phyloP scores from a whole-genome alignment of 2,113 vertebrate species.

The Calypte anna region DNA sequence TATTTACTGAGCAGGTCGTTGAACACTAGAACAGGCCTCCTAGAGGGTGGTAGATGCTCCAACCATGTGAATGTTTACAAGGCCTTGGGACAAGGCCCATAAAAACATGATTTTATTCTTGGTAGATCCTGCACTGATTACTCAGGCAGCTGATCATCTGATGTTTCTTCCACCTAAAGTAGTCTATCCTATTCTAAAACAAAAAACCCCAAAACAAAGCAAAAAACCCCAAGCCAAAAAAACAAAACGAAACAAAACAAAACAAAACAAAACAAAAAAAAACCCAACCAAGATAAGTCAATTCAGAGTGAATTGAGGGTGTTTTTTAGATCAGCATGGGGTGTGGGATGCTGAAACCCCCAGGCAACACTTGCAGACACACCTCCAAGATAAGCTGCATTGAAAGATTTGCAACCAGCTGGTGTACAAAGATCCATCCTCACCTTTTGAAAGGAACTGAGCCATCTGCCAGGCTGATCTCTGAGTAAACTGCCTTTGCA shows the following conservation, averaged over 20 bases:
- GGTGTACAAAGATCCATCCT: neutral
- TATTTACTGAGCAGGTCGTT: neutral
- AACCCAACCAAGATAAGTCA: neutral
- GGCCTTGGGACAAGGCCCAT: neutral
- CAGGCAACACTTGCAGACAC: accelerated
- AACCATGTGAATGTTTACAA: neutral
- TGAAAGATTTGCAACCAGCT: neutral
- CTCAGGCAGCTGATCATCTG: accelerated
- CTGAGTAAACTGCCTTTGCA: neutral
- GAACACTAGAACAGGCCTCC: neutral
- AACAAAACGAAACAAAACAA: too few species aligned
- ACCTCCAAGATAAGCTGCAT: neutral
- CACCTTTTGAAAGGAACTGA: neutral
- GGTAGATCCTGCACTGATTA: accelerated
- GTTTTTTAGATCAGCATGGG: neutral
- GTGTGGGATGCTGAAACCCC: accelerated
- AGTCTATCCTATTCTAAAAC: neutral
- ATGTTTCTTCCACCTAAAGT: neutral
- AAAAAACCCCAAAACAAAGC: too few species aligned
- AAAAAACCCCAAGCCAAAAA: too few species aligned
- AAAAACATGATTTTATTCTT: neutral
- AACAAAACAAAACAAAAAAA: too few species aligned
- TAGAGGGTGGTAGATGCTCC: neutral
- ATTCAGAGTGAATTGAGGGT: neutral
- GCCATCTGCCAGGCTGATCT: neutral